Conservation (phyloP, 2,113 vertebrate species). For the Mugil cephalus region DNA sequence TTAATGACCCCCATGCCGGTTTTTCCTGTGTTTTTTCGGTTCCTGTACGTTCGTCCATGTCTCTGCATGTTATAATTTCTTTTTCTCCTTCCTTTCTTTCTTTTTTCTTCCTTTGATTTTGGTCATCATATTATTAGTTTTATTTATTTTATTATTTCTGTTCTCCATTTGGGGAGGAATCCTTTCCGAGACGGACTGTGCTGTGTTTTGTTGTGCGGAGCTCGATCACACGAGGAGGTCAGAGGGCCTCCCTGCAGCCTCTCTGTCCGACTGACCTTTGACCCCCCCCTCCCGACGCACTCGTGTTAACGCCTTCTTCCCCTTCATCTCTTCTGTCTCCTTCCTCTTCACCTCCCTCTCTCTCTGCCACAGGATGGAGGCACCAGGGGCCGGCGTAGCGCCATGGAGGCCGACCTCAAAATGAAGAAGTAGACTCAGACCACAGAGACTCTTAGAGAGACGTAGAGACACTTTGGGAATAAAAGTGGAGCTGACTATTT, state of each 20-base stretch:
- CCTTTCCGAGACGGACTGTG: slow-evolving; percentile 63
- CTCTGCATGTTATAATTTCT: slow-evolving; percentile 68
- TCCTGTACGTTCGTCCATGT: slow-evolving; percentile 48
- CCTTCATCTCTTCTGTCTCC: neutral
- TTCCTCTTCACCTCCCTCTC: slow-evolving; percentile 7
- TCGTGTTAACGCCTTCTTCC: slow-evolving; percentile 3
- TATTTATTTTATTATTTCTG: slow-evolving; percentile 26
- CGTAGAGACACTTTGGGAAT: slow-evolving; percentile 2
- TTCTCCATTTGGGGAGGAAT: slow-evolving; percentile 71
- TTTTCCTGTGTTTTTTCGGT: slow-evolving; percentile 59
- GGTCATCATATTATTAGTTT: slow-evolving; percentile 42
- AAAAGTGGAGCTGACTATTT: slow-evolving; percentile 24
- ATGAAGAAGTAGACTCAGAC: slow-evolving; percentile 92
- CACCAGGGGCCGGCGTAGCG: slow-evolving; percentile 97
- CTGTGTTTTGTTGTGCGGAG: slow-evolving; percentile 53
- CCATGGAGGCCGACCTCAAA: slow-evolving; percentile 99
- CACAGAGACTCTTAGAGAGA: slow-evolving; percentile 1
- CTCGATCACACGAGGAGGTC: slow-evolving; percentile 29
- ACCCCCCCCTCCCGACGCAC: slow-evolving; percentile 2
- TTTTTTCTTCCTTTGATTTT: slow-evolving; percentile 26
- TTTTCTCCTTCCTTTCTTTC: slow-evolving; percentile 52
- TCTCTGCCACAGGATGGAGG: slow-evolving; percentile 89
- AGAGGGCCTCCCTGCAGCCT: slow-evolving; percentile 31
- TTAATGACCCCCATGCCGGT: slow-evolving; percentile 47
- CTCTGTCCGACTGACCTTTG: slow-evolving; percentile 33